These are phyloP conservation scores for Pachymerium ferrugineum DNA, from an alignment of 2,888 invertebrate genomes.

Conservation along the genomic window DNA sequence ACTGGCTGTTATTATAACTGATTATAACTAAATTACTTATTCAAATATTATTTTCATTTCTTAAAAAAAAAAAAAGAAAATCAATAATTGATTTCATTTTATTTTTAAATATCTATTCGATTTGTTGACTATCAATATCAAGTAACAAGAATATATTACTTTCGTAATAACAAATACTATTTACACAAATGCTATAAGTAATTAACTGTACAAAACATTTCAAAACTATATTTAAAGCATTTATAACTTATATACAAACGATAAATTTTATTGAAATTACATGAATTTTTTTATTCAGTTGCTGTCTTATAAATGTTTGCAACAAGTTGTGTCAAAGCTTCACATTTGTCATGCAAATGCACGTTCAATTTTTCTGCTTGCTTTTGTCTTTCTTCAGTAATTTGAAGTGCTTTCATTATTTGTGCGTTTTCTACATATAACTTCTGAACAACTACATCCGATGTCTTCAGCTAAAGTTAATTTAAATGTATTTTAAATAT, in stretches of 20 bases:
- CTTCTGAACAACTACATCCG: conserved; percentile 72
- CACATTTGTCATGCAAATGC: conserved; percentile 35
- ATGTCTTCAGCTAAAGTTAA: not conserved
- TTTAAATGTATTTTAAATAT: not conserved
- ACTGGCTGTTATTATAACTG: too few relatives aligned
- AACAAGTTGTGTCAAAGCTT: conserved; percentile 34
- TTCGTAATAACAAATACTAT: not conserved
- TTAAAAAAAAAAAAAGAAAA: not conserved
- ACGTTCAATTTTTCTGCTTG: conserved; percentile 34
- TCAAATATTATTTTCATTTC: not conserved
- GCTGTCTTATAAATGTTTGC: conserved; percentile 33
- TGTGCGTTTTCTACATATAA: conserved; percentile 79
- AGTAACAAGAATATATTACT: not conserved
- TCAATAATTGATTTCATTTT: not conserved
- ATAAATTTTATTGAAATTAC: not conserved
- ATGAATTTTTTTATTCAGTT: not conserved
- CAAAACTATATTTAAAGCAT: not conserved
- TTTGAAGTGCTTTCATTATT: conserved; percentile 60
- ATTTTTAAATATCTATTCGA: not conserved
- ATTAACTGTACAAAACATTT: not conserved
- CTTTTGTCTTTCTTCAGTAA: conserved; percentile 51
- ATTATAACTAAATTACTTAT: too few relatives aligned
- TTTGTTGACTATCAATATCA: too few relatives aligned
- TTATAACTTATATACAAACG: too few relatives aligned
- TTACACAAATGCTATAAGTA: not conserved